These are phyloP conservation scores for Hydractinia echinata DNA, from an alignment of 30 jellyfish, hydroid and myxozoan species.

Conservation along the genomic window DNA sequence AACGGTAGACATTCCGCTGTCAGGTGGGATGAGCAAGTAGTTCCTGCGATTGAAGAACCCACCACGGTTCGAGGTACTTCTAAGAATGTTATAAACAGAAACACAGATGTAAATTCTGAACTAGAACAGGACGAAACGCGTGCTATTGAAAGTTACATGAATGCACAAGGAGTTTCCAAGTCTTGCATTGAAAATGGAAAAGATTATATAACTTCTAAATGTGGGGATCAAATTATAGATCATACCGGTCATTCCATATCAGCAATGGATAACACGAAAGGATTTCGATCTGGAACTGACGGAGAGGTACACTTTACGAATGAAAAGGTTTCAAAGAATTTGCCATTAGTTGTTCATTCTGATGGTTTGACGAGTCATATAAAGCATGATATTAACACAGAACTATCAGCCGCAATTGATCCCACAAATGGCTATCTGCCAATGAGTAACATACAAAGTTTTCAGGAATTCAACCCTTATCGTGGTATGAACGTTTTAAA, in stretches of 20 bases:
- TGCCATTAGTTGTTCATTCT: slow-evolving; percentile 12
- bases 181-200: slow-evolving; percentile 33
- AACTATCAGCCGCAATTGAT: slow-evolving; percentile 28
- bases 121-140: neutral
- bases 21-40: slow-evolving; percentile 35
- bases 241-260: slow-evolving; percentile 1
- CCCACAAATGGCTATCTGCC: slow-evolving; percentile 8
- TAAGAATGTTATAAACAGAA: neutral
- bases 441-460: neutral
- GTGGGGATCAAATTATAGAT: slow-evolving; percentile 33
- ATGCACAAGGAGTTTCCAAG: slow-evolving; percentile 6
- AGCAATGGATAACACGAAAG: neutral
- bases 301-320: neutral
- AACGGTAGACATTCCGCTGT: neutral
- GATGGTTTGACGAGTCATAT: slow-evolving; percentile 20
- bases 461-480: slow-evolving; percentile 16
- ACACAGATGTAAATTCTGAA: neutral
- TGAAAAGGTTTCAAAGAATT: neutral
- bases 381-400: slow-evolving; percentile 25
- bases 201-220: neutral
- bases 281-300: neutral
- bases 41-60: slow-evolving; percentile 26
- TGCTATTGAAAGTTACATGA: slow-evolving; percentile 11
- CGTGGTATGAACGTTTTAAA: slow-evolving; percentile 25
- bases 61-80: neutral